A percentile compares a stretch with the other conserved stretches of the same genome.
These are phyloP conservation scores for Lontra canadensis DNA, from an alignment of 2,113 vertebrate species.

Conservation along the genomic window DNA sequence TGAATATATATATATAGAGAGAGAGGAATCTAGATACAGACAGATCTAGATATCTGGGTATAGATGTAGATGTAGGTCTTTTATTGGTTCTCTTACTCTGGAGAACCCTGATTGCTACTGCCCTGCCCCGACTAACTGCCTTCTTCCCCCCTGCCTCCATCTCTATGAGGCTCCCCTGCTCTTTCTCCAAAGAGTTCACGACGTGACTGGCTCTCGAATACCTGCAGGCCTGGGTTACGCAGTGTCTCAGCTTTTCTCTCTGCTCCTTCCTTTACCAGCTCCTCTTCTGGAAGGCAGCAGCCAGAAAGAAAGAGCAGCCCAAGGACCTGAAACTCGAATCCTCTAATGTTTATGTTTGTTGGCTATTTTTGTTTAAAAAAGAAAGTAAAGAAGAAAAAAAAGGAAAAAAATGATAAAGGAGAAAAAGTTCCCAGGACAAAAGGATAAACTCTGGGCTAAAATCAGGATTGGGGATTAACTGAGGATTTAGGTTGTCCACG, in stretches of 20 bases:
- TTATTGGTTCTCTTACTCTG: neutral
- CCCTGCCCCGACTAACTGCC: neutral
- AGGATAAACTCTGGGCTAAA: slow-evolving; percentile 58
- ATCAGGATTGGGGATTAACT: slow-evolving; percentile 26
- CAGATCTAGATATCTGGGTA: neutral
- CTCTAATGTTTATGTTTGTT: slow-evolving; percentile 48
- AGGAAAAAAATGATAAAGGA: slow-evolving; percentile 16
- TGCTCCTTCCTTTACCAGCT: neutral
- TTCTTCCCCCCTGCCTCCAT: neutral
- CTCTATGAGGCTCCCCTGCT: neutral
- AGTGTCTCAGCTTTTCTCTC: neutral
- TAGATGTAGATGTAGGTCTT: neutral
- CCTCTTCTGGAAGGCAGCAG: neutral
- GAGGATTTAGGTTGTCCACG: neutral
- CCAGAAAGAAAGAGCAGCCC: neutral
- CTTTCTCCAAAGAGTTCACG: neutral
- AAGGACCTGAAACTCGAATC: slow-evolving; percentile 32
- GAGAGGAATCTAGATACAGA: neutral
- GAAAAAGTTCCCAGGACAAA: slow-evolving; percentile 4
- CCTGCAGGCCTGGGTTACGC: neutral
- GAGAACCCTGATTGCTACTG: neutral
- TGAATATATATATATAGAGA: no score
- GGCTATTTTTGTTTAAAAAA: neutral
- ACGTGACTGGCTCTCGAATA: neutral
- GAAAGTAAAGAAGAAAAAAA: neutral